A percentile compares a stretch with the other conserved stretches of the same genome.
Conservation (phyloP, 2,797 vertebrate species). For the Danio jaintianensis region DNA sequence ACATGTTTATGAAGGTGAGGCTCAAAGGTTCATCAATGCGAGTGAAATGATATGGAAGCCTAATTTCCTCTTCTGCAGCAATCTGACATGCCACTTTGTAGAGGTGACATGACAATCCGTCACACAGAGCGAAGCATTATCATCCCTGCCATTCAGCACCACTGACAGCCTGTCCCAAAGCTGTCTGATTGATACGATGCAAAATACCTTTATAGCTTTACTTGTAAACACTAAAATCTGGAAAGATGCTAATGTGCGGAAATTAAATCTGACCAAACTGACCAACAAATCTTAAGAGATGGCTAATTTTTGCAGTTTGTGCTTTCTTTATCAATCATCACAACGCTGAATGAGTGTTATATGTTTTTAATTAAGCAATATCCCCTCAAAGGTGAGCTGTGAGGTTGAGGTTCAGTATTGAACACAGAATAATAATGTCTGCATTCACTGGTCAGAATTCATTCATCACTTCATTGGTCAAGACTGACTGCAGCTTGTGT, state of each 20-base stretch:
- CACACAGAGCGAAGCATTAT: constrained; percentile 58
- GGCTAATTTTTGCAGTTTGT: neutral
- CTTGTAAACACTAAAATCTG: constrained; percentile 19
- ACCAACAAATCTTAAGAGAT: neutral
- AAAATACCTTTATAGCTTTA: constrained; percentile 56
- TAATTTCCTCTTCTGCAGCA: constrained; percentile 56
- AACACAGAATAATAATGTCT: constrained; percentile 2
- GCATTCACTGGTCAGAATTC: neutral
- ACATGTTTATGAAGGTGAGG: constrained; percentile 56
- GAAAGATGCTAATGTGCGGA: constrained; percentile 20
- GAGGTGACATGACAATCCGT: constrained; percentile 54
- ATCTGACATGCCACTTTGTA: constrained; percentile 54
- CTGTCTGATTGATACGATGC: constrained; percentile 59
- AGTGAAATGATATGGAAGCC: constrained; percentile 43
- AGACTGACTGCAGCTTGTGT: constrained; percentile 1
- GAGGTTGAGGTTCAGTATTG: constrained; percentile 24
- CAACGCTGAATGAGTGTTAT: neutral
- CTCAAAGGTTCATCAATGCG: constrained; percentile 47
- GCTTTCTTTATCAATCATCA: neutral
- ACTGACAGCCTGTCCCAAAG: constrained; percentile 42
- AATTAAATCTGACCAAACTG: neutral
- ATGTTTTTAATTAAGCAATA: neutral
- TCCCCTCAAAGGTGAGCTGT: neutral
- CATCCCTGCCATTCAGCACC: constrained; percentile 61
- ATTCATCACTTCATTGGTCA: constrained; percentile 9